phyloP scores from a whole-genome alignment of 2,797 vertebrate species.

The Bucorvus abyssinicus region DNA sequence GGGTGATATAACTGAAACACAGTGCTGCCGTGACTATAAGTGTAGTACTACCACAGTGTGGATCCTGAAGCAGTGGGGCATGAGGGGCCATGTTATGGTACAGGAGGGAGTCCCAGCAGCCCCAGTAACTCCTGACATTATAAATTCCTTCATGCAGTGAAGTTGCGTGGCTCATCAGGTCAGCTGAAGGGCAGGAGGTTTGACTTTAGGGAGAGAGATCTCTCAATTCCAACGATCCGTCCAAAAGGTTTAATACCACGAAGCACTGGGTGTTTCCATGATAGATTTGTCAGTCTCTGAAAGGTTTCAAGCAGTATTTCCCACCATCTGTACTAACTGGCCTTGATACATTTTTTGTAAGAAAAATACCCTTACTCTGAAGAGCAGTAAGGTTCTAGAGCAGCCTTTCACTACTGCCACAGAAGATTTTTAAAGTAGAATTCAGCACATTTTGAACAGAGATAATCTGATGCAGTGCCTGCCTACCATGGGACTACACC shows the following conservation, averaged over 20 bases:
- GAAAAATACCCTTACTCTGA: not conserved
- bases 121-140: not conserved
- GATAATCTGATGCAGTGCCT: not conserved
- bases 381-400: not conserved
- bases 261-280: not conserved
- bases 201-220: not conserved
- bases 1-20: not conserved
- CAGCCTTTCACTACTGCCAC: not conserved
- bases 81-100: not conserved
- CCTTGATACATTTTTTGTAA: not conserved
- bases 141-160: not conserved
- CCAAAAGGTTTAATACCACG: not conserved
- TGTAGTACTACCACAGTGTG: not conserved
- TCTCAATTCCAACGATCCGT: not conserved
- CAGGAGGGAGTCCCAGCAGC: not conserved
- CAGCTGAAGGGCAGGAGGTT: not conserved
- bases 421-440: not conserved
- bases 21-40: not conserved
- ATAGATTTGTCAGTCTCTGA: not conserved
- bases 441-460: not conserved
- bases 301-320: not conserved
- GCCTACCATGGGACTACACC: not conserved
- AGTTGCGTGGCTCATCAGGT: not conserved
- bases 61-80: not conserved
- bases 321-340: not conserved